Evolutionary conservation across 2,888 invertebrate genomes (phyloP).

Genomic region (Shargacucullia verbasci): DNA sequence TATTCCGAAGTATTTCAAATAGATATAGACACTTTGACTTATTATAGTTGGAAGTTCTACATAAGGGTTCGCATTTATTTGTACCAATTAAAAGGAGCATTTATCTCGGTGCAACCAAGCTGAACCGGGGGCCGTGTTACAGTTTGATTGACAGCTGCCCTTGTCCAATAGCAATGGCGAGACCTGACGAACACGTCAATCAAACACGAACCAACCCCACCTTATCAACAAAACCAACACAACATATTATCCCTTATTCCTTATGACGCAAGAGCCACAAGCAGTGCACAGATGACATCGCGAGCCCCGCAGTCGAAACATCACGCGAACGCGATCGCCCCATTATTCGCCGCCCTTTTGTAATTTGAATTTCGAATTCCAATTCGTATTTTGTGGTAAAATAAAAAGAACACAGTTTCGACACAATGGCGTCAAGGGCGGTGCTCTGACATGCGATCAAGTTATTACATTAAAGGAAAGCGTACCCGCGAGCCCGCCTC

Average conservation of each 20-base stretch:
- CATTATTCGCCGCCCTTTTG: slow-evolving; percentile 88
- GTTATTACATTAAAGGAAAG: slow-evolving; percentile 89
- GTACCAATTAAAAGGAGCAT: slow-evolving; percentile 44
- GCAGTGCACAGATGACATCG: slow-evolving; percentile 69
- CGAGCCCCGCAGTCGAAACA: slow-evolving; percentile 73
- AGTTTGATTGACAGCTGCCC: slow-evolving; percentile 94
- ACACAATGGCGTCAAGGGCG: slow-evolving; percentile 90
- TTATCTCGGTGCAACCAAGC: slow-evolving; percentile 68
- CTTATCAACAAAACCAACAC: slow-evolving; percentile 63
- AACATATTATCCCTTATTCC: slow-evolving; percentile 69
- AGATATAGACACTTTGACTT: neutral
- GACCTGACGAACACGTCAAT: slow-evolving; percentile 95
- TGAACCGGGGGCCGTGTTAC: slow-evolving; percentile 80
- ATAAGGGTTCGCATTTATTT: slow-evolving; percentile 32
- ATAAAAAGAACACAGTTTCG: slow-evolving; percentile 87
- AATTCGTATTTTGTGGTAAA: slow-evolving; percentile 89
- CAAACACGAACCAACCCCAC: slow-evolving; percentile 81
- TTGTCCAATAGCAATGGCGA: slow-evolving; percentile 93
- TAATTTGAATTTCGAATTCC: slow-evolving; percentile 89
- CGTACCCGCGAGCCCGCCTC: slow-evolving; percentile 79
- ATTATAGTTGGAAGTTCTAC: slow-evolving; percentile 3
- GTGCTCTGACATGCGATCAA: slow-evolving; percentile 89
- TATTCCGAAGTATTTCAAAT: slow-evolving; percentile 5
- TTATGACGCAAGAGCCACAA: slow-evolving; percentile 49
- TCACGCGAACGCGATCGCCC: slow-evolving; percentile 88